Evolutionary conservation across 2,113 vertebrate genomes (phyloP).

Genomic region (Condylura cristata): DNA sequence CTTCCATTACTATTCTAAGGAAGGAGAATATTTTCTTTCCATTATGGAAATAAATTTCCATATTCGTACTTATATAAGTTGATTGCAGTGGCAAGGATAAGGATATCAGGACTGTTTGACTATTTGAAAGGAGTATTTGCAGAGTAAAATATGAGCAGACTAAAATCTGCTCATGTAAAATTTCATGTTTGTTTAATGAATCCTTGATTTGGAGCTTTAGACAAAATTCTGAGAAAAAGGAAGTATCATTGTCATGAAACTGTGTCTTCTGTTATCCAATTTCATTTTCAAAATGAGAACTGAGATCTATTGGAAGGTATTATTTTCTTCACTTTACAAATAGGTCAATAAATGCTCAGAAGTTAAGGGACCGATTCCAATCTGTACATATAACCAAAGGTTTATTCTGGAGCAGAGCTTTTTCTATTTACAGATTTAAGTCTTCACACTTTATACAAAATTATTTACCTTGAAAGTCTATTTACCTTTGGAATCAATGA

Average conservation of each 20-base stretch:
- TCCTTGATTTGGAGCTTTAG: neutral
- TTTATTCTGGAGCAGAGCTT: neutral
- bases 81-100: neutral
- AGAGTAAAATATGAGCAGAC: too few species aligned
- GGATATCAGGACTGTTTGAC: neutral
- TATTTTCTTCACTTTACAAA: neutral
- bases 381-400: neutral
- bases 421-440: constrained; percentile 40
- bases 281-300: constrained; percentile 24
- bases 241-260: neutral
- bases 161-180: too few species aligned
- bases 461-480: neutral
- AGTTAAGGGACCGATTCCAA: neutral
- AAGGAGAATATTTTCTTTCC: neutral
- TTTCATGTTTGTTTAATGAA: neutral
- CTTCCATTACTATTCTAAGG: neutral
- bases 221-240: neutral
- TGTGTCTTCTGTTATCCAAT: neutral
- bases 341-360: neutral
- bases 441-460: neutral
- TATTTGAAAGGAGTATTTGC: neutral
- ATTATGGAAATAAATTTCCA: neutral
- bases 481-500: neutral
- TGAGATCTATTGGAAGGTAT: neutral
- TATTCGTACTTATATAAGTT: neutral